Evolutionary conservation across 2,888 invertebrate genomes (phyloP).

Genomic region (Nomada flava): DNA sequence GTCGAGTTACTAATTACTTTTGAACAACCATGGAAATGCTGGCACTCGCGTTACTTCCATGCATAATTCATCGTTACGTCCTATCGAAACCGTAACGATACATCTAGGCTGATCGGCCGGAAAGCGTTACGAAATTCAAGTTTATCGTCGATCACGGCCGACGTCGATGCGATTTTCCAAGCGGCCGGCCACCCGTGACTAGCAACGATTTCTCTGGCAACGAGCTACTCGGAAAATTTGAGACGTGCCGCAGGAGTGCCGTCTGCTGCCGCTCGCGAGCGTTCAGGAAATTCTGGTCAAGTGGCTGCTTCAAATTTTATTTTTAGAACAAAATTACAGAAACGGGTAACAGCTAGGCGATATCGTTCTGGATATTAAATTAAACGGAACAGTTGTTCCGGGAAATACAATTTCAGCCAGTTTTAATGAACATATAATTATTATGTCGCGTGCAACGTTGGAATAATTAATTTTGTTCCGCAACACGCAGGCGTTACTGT

Average conservation of each 20-base stretch:
- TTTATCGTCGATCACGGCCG: constrained; percentile 2
- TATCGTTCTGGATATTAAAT: not conserved
- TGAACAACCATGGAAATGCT: constrained; percentile 22
- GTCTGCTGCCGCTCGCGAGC: constrained; percentile 2
- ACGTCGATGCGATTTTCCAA: constrained; percentile 21
- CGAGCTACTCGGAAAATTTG: constrained; percentile 42
- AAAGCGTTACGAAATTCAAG: constrained; percentile 46
- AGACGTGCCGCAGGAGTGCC: not conserved
- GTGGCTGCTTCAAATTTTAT: constrained; percentile 52
- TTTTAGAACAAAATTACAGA: constrained; percentile 35
- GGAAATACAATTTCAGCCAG: not conserved
- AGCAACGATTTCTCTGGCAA: constrained; percentile 31
- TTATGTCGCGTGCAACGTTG: not conserved
- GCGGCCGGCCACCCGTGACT: constrained; percentile 19
- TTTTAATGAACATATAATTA: constrained; percentile 29
- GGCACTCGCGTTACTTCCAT: not conserved
- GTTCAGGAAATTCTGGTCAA: constrained; percentile 48
- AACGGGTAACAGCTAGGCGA: constrained; percentile 11
- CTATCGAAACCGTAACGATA: constrained; percentile 11
- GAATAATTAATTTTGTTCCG: constrained; percentile 21
- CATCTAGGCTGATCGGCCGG: not conserved
- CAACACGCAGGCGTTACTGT: not conserved
- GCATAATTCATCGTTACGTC: not conserved
- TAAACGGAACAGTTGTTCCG: not conserved
- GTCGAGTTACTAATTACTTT: constrained; percentile 31